phyloP scores from a whole-genome alignment of 1,140 invertebrate species.

The Drosophila bifasciata region DNA sequence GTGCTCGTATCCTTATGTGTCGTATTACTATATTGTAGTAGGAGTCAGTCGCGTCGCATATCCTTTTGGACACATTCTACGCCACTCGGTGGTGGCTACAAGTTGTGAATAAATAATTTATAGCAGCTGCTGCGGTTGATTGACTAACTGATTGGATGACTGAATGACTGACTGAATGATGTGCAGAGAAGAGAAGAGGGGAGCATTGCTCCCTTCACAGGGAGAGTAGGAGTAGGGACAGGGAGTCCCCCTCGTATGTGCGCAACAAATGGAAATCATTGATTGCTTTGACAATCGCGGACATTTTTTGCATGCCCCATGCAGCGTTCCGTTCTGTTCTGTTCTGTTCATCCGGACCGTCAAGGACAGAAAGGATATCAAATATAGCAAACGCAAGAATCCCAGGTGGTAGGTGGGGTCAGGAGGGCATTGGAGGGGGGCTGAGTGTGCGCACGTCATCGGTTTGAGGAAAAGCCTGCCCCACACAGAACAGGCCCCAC shows the following conservation, averaged over 20 bases:
- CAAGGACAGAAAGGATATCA: conserved; percentile 71
- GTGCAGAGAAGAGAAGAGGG: neutral
- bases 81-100: conserved; percentile 39
- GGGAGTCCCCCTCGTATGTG: conserved; percentile 19
- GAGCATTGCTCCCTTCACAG: conserved; percentile 17
- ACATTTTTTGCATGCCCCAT: conserved; percentile 30
- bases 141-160: conserved; percentile 46
- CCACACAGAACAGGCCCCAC: conserved; percentile 8
- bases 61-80: conserved; percentile 50
- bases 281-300: conserved; percentile 31
- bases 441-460: conserved; percentile 72
- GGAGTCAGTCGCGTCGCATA: conserved; percentile 17
- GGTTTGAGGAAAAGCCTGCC: conserved; percentile 54
- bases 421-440: neutral
- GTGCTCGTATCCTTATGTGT: neutral
- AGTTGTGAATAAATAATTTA: conserved; percentile 66
- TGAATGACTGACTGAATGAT: conserved; percentile 23
- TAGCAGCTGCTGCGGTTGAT: conserved; percentile 44
- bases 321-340: conserved; percentile 26
- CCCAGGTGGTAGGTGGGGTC: conserved; percentile 7
- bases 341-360: conserved; percentile 7
- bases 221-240: neutral
- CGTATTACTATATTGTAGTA: too few species aligned
- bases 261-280: conserved; percentile 50
- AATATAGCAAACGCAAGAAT: conserved; percentile 42